Conservation (phyloP, 2,797 vertebrate genomes). For the Sebastolobus altivelis region DNA sequence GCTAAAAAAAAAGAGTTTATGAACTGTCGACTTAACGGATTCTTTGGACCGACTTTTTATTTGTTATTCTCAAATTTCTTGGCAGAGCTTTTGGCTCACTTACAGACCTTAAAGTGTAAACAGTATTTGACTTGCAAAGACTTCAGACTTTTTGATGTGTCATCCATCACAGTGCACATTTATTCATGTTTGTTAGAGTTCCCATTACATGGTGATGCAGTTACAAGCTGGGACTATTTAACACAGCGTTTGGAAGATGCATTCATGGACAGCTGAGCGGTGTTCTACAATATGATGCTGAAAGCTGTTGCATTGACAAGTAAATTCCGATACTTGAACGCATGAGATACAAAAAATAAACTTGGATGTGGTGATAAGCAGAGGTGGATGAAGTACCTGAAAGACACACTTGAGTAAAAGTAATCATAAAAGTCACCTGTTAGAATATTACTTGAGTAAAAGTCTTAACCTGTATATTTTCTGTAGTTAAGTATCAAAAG, state of each 20-base stretch:
- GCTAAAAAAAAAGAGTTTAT: not conserved
- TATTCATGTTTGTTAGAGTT: not conserved
- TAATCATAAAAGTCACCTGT: not conserved
- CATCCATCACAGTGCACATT: not conserved
- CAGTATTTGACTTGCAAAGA: not conserved
- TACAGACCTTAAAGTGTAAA: not conserved
- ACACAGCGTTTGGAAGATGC: not conserved
- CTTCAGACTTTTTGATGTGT: not conserved
- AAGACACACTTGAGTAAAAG: too few relatives aligned
- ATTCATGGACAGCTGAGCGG: not conserved
- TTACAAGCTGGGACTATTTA: not conserved
- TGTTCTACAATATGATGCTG: not conserved
- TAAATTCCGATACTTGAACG: not conserved
- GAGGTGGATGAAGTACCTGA: not conserved
- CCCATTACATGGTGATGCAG: not conserved
- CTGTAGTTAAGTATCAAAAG: too few relatives aligned
- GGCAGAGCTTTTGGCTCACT: not conserved
- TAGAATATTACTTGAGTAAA: too few relatives aligned
- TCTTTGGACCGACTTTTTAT: not conserved
- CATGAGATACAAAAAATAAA: not conserved
- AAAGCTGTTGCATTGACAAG: not conserved
- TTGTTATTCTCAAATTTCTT: not conserved
- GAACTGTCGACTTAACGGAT: not conserved
- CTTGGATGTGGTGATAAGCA: not conserved
- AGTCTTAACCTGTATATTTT: too few relatives aligned